These are phyloP conservation scores for Lasioglossum oenotherae DNA, from an alignment of 2,888 invertebrate species.

Conservation along the genomic window DNA sequence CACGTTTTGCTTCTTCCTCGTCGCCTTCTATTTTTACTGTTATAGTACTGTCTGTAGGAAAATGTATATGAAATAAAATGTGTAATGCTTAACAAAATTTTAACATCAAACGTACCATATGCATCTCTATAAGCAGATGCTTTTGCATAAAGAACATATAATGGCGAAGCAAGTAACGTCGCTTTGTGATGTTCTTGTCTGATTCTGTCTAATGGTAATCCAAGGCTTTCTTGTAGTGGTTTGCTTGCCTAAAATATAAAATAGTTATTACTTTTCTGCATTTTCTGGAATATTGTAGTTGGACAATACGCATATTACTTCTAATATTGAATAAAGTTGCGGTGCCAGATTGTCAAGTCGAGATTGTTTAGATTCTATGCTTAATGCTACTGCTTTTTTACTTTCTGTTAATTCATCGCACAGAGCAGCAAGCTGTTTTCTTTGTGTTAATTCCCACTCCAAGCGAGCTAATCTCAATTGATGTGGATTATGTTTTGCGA, in stretches of 20 bases:
- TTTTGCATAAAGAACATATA: slow-evolving; percentile 95
- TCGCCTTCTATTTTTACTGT: slow-evolving; percentile 84
- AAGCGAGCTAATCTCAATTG: slow-evolving; percentile 93
- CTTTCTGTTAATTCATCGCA: slow-evolving; percentile 91
- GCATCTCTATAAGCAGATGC: slow-evolving; percentile 92
- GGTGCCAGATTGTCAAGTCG: slow-evolving; percentile 93
- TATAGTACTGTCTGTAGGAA: slow-evolving; percentile 74
- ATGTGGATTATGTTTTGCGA: slow-evolving; percentile 90
- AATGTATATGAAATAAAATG: not conserved
- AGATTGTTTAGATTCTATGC: slow-evolving; percentile 90
- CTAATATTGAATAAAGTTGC: slow-evolving; percentile 89
- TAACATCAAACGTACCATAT: slow-evolving; percentile 85
- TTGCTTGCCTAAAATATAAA: slow-evolving; percentile 88
- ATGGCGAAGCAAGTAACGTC: slow-evolving; percentile 90
- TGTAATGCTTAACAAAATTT: not conserved
- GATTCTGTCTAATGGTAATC: slow-evolving; percentile 91
- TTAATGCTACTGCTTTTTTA: slow-evolving; percentile 91
- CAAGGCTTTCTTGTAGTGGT: slow-evolving; percentile 95
- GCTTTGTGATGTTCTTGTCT: slow-evolving; percentile 91
- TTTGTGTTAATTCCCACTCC: slow-evolving; percentile 96
- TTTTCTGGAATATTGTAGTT: not conserved
- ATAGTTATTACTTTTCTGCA: slow-evolving; percentile 3
- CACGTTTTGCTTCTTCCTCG: slow-evolving; percentile 85
- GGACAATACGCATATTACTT: slow-evolving; percentile 81
- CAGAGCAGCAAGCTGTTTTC: slow-evolving; percentile 92